phyloP scores from a whole-genome alignment of 92 coral and sea anemone genomes.

The Metridium senile region DNA sequence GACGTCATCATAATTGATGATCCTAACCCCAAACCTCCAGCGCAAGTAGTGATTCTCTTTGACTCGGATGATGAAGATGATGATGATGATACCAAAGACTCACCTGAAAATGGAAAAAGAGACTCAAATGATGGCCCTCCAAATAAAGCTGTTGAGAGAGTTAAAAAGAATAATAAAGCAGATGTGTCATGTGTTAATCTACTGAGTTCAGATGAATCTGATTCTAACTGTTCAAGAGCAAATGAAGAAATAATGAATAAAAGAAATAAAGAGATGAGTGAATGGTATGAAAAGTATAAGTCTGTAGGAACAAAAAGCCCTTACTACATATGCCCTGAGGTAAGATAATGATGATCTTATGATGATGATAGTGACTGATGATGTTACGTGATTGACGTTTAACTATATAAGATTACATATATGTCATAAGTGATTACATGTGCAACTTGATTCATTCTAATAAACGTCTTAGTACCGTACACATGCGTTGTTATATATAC shows the following conservation, averaged over 20 bases:
- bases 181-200: background rate
- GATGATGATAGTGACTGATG: background rate
- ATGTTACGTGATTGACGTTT: too few species aligned
- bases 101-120: background rate
- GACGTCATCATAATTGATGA: conserved; percentile 18
- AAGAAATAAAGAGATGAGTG: background rate
- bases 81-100: background rate
- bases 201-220: background rate
- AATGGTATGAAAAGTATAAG: conserved; percentile 24
- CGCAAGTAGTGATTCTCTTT: conserved; percentile 15
- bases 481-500: too few species aligned
- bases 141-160: background rate
- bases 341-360: background rate
- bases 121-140: background rate
- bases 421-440: too few species aligned
- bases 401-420: too few species aligned
- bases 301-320: background rate
- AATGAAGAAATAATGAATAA: background rate
- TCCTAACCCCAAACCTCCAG: conserved; percentile 15
- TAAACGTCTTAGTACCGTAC: too few species aligned
- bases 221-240: background rate
- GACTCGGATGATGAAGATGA: conserved; percentile 28
- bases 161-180: too few species aligned
- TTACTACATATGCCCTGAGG: conserved; percentile 28
- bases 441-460: too few species aligned